Base-by-base conservation (phyloP, 2,113 vertebrate species). In the Dasyornis broadbenti region DNA sequence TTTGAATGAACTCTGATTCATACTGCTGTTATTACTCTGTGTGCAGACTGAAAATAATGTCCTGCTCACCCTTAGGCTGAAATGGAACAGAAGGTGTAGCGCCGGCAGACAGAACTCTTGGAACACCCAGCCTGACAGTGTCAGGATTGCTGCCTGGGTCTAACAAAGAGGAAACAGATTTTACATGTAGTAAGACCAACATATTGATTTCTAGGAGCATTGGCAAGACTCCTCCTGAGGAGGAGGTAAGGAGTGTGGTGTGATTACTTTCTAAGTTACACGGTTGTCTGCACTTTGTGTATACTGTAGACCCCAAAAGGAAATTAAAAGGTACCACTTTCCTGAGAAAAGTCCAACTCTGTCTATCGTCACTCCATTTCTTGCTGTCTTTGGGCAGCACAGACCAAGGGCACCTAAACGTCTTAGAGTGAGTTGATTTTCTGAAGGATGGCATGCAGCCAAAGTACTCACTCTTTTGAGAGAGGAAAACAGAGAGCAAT, bases 271-370 rank as follows among this genome's bases (percentile, higher is more conserved):
- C 39, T 44, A 39, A 20, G 7, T 68, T 60, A 17, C 1, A 24
- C 4, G 8, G 3, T 15, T 81, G 10, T 35, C 52, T 68, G 18
- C 19, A 21, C 50, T 88, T 89, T 21, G 8, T 75, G 7, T 10
- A 7, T 47, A 16, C 2, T 18, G 3, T 31, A 15, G 52, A 44
- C 5, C 2, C 4, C 3, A 4, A 49, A 76, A 60, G 7, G 7
- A 90, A 40, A n/a, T 4, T 0, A 52, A 78, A 91, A 44, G 2
- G 3, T 42, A 33, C 11, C 3, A 2, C 7, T 68, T 56, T 60
- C 16, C 50, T 64, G 15, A 53, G 39, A 86, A 26, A 18, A 83
- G 2, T 12, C 11, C 31, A 64, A 0, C 4, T 49, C 49, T 76
- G 6, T 56, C 7, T 5, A 19, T 30, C 6, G 70, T 69, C 22